Evolutionary conservation across 2,888 invertebrate species (phyloP).

Genomic region (Rhamphomyia laevipes): DNA sequence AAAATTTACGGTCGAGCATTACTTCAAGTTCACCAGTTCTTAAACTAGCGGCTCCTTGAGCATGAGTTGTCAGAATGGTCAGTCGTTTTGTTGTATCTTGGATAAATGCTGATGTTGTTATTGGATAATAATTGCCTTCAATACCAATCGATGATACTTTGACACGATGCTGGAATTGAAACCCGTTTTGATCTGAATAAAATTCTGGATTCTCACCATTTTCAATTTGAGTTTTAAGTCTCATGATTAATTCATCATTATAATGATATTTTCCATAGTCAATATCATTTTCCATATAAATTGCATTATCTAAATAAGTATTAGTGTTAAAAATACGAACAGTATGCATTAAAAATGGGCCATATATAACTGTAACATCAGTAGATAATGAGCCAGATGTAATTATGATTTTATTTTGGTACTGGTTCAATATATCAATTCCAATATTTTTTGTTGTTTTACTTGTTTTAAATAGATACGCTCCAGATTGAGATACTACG

Average conservation of each 20-base stretch:
- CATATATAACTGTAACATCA: constrained; percentile 71
- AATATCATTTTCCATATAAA: constrained; percentile 67
- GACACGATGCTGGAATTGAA: constrained; percentile 72
- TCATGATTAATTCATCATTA: constrained; percentile 87
- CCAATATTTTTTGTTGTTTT: constrained; percentile 76
- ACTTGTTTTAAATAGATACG: constrained; percentile 85
- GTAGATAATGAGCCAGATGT: constrained; percentile 75
- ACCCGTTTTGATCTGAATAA: constrained; percentile 88
- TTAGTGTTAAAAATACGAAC: constrained; percentile 66
- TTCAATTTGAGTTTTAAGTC: constrained; percentile 74
- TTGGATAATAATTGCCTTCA: constrained; percentile 86
- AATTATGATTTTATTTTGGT: constrained; percentile 66
- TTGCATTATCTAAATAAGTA: constrained; percentile 55
- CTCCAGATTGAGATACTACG: constrained; percentile 87
- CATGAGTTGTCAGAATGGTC: constrained; percentile 74
- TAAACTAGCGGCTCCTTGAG: constrained; percentile 82
- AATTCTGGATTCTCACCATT: constrained; percentile 67
- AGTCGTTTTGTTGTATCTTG: constrained; percentile 63
- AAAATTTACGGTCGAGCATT: constrained; percentile 85
- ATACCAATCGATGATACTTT: constrained; percentile 56
- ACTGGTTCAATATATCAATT: constrained; percentile 62
- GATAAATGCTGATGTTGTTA: constrained; percentile 81
- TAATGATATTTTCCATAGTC: constrained; percentile 76
- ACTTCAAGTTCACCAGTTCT: constrained; percentile 85
- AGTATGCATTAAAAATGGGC: constrained; percentile 65